Evolutionary conservation across 2,113 vertebrate genomes (phyloP), one percentile per base, ranked within the genome.

Genomic region (Rhodinocichla rosea): DNA sequence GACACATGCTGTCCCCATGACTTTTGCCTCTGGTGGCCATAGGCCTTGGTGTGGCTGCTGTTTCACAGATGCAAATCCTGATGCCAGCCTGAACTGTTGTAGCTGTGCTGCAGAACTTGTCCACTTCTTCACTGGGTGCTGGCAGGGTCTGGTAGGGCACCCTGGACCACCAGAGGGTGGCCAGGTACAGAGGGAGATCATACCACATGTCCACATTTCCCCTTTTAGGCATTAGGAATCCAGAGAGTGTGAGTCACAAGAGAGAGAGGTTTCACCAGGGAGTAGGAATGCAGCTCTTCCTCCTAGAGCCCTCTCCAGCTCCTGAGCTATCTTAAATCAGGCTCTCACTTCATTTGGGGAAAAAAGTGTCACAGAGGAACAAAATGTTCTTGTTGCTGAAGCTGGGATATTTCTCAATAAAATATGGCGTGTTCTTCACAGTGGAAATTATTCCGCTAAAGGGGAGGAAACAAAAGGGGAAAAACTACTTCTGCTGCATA

Each of bases 401-500:
- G 71, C 40, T 56, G 52, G 53, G 40, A 68, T 90, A 55, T 65
- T 84, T 81, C 56, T 87, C 56, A 56, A 69, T 64, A 49, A 95
- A 90, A 78, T 21, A 78, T 0, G 0, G 24, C 26, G 42, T 23
- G 65, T n/a, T 87, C 77, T 95, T 83, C 90, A 81, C 80, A 60
- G 76, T 53, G 76, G 39, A 62, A 92, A 87, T 83, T 92, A 90
- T 93, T 96, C 82, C 77, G 53, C 50, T 79, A 80, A 56, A 75
- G 53, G 37, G 74, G 35, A 52, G n/a, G 62, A 89, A 87, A 94
- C 40, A 40, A 47, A 83, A 87, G 47, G 64, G 87, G 62, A 71
- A 24, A 68, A 94, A 81, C 76, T 32, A 67, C 40, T 87, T 95
- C 76, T 96, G 79, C 78, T 97, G 80, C 91, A 35, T 86, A 88